Evolutionary conservation across 2,888 invertebrate genomes (phyloP).

Genomic region (Sarcophaga rosellei): DNA sequence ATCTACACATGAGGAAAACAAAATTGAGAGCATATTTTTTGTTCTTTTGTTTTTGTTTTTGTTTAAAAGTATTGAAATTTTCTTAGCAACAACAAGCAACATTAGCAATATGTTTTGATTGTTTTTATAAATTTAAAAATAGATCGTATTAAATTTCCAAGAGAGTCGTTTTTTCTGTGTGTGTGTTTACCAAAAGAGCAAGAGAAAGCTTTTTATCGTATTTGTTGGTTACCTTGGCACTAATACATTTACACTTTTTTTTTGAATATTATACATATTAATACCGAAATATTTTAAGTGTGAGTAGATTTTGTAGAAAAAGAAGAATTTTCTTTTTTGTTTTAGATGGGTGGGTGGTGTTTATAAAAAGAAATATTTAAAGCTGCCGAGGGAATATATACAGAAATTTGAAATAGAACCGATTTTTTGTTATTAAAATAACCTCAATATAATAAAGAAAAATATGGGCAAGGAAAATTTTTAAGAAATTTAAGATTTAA

Average conservation of each 20-base stretch:
- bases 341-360: constrained; percentile 1
- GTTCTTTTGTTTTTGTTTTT: not conserved
- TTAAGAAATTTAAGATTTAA: too few relatives aligned
- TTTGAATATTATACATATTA: constrained; percentile 6
- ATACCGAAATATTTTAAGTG: not conserved
- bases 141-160: constrained; percentile 78
- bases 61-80: not conserved
- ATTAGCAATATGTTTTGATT: constrained; percentile 20
- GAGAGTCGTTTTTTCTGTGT: constrained; percentile 40
- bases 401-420: too few relatives aligned
- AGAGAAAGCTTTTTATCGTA: constrained; percentile 1
- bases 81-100: constrained; percentile 44
- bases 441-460: too few relatives aligned
- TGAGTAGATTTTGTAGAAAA: not conserved
- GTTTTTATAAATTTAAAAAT: constrained; percentile 73
- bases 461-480: too few relatives aligned
- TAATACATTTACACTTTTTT: constrained; percentile 57
- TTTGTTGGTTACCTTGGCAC: constrained; percentile 75
- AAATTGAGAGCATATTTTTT: not conserved
- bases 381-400: not conserved
- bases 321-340: not conserved
- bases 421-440: too few relatives aligned
- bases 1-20: too few relatives aligned
- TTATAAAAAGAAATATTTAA: not conserved
- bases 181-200: constrained; percentile 16